Conservation (phyloP, 2,113 vertebrate genomes). For the Muntiacus reevesi region DNA sequence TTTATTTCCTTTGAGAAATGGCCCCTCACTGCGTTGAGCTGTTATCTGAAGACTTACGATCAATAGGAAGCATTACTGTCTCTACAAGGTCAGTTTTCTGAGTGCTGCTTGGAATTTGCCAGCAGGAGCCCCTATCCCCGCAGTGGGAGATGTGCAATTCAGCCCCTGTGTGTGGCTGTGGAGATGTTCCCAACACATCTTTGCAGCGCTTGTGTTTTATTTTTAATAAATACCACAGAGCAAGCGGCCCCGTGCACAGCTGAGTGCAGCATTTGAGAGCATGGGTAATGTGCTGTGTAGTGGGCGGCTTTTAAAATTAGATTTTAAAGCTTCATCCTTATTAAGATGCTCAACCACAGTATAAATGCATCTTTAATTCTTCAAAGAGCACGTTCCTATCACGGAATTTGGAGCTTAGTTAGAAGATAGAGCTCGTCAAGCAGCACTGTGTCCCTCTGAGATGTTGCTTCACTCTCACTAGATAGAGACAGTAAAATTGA, state of each 20-base stretch:
- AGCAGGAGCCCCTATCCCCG: slow-evolving; percentile 60
- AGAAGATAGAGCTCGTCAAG: slow-evolving; percentile 30
- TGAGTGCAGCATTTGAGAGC: slow-evolving; percentile 59
- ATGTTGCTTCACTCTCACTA: slow-evolving; percentile 30
- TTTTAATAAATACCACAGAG: slow-evolving; percentile 55
- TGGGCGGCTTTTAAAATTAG: slow-evolving; percentile 60
- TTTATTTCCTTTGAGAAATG: slow-evolving; percentile 52
- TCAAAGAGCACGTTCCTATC: slow-evolving; percentile 31
- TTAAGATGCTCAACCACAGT: slow-evolving; percentile 54
- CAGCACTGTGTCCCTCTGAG: background rate
- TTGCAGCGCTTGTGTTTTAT: background rate
- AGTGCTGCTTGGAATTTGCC: slow-evolving; percentile 59
- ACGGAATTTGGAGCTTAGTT: slow-evolving; percentile 24
- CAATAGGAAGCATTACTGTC: slow-evolving; percentile 58
- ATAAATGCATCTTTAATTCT: slow-evolving; percentile 55
- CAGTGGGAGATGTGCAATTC: slow-evolving; percentile 45
- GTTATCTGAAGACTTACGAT: slow-evolving; percentile 55
- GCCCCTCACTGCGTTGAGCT: slow-evolving; percentile 42
- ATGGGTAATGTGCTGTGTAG: slow-evolving; percentile 47
- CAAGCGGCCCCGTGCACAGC: background rate
- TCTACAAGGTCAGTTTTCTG: slow-evolving; percentile 67
- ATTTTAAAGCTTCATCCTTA: slow-evolving; percentile 53
- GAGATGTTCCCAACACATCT: slow-evolving; percentile 17
- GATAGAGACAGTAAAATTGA: background rate
- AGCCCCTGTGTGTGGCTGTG: slow-evolving; percentile 8